These are phyloP conservation scores for Oedothorax gibbosus DNA, from an alignment of 1,140 invertebrate species.

Conservation along the genomic window DNA sequence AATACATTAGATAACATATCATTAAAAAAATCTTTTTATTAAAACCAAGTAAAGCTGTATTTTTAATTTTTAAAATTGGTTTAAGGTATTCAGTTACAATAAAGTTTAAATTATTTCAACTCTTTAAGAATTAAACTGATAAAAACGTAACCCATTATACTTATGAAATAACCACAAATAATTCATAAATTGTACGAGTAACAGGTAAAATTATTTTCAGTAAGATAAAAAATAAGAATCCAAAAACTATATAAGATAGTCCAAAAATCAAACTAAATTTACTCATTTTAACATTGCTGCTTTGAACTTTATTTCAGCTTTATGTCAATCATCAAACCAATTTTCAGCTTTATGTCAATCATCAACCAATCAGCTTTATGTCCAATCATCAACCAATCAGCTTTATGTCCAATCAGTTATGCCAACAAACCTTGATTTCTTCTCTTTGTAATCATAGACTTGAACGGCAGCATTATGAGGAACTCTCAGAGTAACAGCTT, in stretches of 20 bases:
- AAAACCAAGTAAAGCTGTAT: not conserved
- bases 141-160: not conserved
- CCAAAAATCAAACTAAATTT: too few relatives aligned
- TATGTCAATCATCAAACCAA: not conserved
- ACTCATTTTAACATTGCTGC: too few relatives aligned
- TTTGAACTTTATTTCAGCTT: too few relatives aligned
- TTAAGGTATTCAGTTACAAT: too few relatives aligned
- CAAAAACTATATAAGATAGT: not conserved
- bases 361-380: too few relatives aligned
- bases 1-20: too few relatives aligned
- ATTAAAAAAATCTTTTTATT: not conserved
- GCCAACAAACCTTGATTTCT: conserved; percentile 68
- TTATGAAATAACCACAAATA: not conserved
- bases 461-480: conserved; percentile 74
- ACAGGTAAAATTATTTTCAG: not conserved
- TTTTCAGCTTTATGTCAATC: not conserved
- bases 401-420: conserved; percentile 53
- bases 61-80: not conserved
- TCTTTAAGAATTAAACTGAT: not conserved
- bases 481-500: conserved; percentile 71
- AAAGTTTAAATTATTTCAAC: too few relatives aligned
- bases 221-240: not conserved
- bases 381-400: not conserved
- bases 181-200: not conserved
- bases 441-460: conserved; percentile 73